Evolutionary conservation across 2,888 invertebrate species (phyloP), one percentile per base, ranked within the genome.

Genomic region (Lepeophtheirus nordmannii): DNA sequence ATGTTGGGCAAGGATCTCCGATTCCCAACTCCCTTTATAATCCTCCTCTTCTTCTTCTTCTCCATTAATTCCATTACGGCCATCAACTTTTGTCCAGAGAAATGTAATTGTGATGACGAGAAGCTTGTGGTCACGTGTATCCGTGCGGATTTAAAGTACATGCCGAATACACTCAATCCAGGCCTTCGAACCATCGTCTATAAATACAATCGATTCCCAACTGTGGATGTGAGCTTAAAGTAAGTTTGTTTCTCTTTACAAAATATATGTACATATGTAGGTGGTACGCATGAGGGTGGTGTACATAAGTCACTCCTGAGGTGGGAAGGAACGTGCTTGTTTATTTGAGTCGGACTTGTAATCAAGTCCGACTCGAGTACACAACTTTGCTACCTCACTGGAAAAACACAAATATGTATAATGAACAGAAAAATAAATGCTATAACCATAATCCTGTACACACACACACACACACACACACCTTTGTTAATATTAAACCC

Each of bases 181-280:
- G 23, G 63, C n/a, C 63, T 63, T n/a, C 41, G 38, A n/a, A 63
- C 63, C 22, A 63, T 63, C 23, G 56, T 63, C 22, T 63, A 63
- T 53, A 63, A 63, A 63, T 63, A 63, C 63, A 63, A 63, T 53
- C 20, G 53, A 22, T 63, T 63, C 53, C 63, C 63, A n/a, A 63
- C 63, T 38, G 63, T 63, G 14, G 63, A 63, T 23, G 63, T 63
- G 46, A 46, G 46, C 63, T n/a, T 63, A 22, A 63, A 53, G 63
- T 63, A 56, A 39, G 20, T 23, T 53, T 17, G 17, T 53, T 8
- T 53, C 17, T 53, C n/a, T 8, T 53, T 41, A 41, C 11, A n/a
- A n/a, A n/a, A n/a, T n/a, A n/a, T n/a, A n/a, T n/a, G n/a, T n/a
- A n/a, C n/a, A n/a, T n/a, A n/a, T n/a, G n/a, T n/a, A n/a, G n/a